Base-by-base conservation (phyloP, 2,888 invertebrate species). In the Caradrina kadenii region DNA sequence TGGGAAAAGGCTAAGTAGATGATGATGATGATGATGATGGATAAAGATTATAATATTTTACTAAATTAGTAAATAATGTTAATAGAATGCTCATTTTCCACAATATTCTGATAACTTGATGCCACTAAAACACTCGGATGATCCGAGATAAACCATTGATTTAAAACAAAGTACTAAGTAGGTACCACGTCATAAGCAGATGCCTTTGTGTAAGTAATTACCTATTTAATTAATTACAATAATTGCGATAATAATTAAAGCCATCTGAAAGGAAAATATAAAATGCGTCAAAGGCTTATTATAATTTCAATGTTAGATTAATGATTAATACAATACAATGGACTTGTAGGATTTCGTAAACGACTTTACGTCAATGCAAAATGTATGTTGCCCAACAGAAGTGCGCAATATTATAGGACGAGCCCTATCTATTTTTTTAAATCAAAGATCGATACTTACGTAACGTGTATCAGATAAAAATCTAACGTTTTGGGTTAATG, bases 251-350 rank as follows among this genome's bases (percentile, higher is more conserved):
- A 58, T 79, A 60, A 73, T 65, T 61, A 53, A 26, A 54, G n/a
- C 52, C 58, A 73, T 50, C 58, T 74, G 66, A 74, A 75, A 79
- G 53, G 22, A 21, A 61, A 60, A 45, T 13, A 48, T 45, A 15
- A 58, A 72, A 63, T 62, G 56, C 80, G 75, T 79, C 75, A 75
- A 10, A 45, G 4, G 26, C 19, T 39, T 73, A 60, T 39, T 56
- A 45, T n/a, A 15, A 49, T 42, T 52, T 56, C 53, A 58, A 56
- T 77, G 39, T 21, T 39, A 59, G 45, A 45, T 45, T 17, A 39
- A 39, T 39, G 49, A 63, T 78, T 59, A 39, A 54, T 17, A 73
- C 73, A 39, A 54, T 17, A 73, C 73, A 63, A 73, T 72, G 49
- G 70, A 54, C 53, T 3, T 58, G 1, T 26, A 39, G 59, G 48